These are phyloP conservation scores for Percopsis transmontana DNA, from an alignment of 2,113 vertebrate genomes.

Conservation along the genomic window DNA sequence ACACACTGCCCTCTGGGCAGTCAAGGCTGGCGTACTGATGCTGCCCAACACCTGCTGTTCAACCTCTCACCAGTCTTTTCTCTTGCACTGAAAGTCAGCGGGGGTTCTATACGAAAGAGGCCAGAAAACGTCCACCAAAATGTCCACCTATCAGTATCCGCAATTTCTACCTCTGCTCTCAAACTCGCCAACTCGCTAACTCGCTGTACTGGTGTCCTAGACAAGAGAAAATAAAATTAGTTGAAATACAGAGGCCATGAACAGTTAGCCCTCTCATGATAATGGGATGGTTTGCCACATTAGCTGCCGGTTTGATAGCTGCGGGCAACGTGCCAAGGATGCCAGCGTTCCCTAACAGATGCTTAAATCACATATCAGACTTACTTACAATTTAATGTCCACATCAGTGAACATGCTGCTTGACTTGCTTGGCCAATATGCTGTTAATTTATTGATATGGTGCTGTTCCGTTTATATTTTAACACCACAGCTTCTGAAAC, in stretches of 20 bases:
- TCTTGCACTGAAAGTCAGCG: not conserved
- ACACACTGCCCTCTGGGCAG: not conserved
- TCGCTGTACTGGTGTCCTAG: constrained; percentile 1
- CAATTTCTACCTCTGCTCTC: too few relatives aligned
- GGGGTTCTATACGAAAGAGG: not conserved
- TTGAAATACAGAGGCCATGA: constrained; percentile 18
- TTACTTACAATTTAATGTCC: not conserved
- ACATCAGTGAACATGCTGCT: not conserved
- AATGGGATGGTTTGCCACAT: constrained; percentile 15
- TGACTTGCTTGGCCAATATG: not conserved
- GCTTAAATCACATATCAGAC: constrained; percentile 8
- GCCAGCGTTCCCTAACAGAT: not conserved
- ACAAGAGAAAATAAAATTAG: not conserved
- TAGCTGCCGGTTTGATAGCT: constrained; percentile 9
- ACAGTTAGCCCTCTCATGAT: constrained; percentile 21
- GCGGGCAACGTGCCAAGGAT: constrained; percentile 22
- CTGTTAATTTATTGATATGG: not conserved
- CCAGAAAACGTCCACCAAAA: too few relatives aligned
- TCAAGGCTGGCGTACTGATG: not conserved
- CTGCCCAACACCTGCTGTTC: not conserved
- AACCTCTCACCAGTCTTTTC: not conserved
- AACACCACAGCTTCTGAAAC: not conserved
- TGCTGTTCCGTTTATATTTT: not conserved
- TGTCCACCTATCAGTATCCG: too few relatives aligned
- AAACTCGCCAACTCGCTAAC: too few relatives aligned